These are phyloP conservation scores for Diadumene lineata DNA, from an alignment of 92 coral and sea anemone genomes.

Conservation along the genomic window DNA sequence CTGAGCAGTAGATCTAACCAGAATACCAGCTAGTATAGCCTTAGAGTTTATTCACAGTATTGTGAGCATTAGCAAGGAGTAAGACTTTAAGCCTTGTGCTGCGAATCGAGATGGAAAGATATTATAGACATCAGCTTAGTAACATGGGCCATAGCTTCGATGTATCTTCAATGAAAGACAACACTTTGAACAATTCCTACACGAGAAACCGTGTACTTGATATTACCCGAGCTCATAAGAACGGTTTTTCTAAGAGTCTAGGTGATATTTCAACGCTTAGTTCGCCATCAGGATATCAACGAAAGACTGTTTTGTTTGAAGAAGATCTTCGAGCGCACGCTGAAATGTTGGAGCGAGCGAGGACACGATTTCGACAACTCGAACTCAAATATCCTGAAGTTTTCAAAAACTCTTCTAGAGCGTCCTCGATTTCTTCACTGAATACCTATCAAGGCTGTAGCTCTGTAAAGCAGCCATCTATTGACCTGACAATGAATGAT, in stretches of 20 bases:
- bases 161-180: conserved; percentile 12
- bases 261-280: conserved; percentile 60
- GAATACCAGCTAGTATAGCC: not conserved
- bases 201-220: conserved; percentile 15
- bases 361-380: conserved; percentile 77
- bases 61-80: not conserved
- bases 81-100: not conserved
- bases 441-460: conserved; percentile 7
- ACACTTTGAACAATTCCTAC: conserved; percentile 14
- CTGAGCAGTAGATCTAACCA: not conserved
- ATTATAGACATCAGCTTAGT: conserved; percentile 4
- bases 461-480: conserved; percentile 24
- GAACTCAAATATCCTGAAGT: conserved; percentile 91
- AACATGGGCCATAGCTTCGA: conserved; percentile 31
- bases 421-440: conserved; percentile 55
- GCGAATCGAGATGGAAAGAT: conserved; percentile 1
- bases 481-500: conserved; percentile 8
- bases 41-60: not conserved
- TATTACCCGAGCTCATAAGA: conserved; percentile 39
- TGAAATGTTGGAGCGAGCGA: conserved; percentile 79
- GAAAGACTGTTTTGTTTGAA: conserved; percentile 75
- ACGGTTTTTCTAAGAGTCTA: conserved; percentile 88
- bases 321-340: conserved; percentile 82
- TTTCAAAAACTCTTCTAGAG: conserved; percentile 63
- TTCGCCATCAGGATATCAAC: conserved; percentile 26